Conservation (phyloP, 2,797 vertebrate species). For the Lycodopsis pacificus region DNA sequence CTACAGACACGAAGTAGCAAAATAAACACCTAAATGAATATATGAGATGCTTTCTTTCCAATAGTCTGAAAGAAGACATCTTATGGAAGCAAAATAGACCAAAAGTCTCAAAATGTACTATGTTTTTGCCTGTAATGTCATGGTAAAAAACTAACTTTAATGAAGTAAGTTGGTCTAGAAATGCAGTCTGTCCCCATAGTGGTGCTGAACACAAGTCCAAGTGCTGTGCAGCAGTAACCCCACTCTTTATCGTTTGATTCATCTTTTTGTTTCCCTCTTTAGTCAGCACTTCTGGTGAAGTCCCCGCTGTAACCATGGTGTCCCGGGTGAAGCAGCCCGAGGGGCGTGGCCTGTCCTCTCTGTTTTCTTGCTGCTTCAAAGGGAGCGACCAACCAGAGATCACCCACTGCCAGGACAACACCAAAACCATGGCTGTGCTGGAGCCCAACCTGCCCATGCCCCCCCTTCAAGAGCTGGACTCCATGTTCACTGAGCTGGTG, state of each 20-base stretch:
- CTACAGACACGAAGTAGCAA: too few relatives aligned
- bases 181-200: not conserved
- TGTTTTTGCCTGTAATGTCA: not conserved
- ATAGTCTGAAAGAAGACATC: too few relatives aligned
- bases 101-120: not conserved
- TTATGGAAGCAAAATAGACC: not conserved
- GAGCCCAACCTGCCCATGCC: constrained; percentile 91
- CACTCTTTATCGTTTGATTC: not conserved
- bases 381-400: constrained; percentile 91
- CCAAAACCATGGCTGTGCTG: constrained; percentile 84
- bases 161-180: too few relatives aligned
- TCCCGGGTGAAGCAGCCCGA: constrained; percentile 78
- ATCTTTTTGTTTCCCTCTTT: not conserved
- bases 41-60: not conserved
- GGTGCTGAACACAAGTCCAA: too few relatives aligned
- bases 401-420: constrained; percentile 89
- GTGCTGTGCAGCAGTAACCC: not conserved
- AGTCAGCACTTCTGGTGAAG: constrained; percentile 8
- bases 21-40: too few relatives aligned
- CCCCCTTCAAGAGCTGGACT: constrained; percentile 89
- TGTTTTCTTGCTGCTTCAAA: constrained; percentile 94
- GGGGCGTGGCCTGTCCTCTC: constrained; percentile 82
- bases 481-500: constrained; percentile 94
- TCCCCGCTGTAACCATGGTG: constrained; percentile 82
- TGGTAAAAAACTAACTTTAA: not conserved